Percentiles rank a stretch among this genome's conserved stretches.
These are phyloP conservation scores for Silurus glanis DNA, from an alignment of 2,113 vertebrate species.

Conservation along the genomic window DNA sequence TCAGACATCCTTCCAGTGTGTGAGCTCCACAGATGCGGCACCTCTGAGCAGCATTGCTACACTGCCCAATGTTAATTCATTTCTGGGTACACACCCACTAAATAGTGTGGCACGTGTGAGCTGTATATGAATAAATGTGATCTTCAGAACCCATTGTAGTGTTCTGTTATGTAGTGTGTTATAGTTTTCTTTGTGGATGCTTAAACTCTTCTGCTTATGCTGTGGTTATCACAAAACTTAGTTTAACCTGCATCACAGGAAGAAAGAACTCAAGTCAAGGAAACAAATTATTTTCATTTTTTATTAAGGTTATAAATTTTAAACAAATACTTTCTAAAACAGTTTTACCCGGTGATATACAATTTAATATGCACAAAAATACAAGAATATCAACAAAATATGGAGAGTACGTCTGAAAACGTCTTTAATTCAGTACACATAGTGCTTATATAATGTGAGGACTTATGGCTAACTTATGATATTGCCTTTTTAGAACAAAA, in stretches of 20 bases:
- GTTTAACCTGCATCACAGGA: neutral
- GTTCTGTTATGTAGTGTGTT: neutral
- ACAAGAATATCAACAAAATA: slow-evolving; percentile 82
- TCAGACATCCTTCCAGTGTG: neutral
- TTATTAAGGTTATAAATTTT: slow-evolving; percentile 95
- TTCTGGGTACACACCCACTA: neutral
- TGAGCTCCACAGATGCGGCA: neutral
- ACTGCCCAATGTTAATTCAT: slow-evolving; percentile 1
- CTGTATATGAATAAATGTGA: neutral
- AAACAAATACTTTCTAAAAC: slow-evolving; percentile 87
- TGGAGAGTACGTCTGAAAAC: slow-evolving; percentile 79
- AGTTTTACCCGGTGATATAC: slow-evolving; percentile 93
- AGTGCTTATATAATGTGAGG: slow-evolving; percentile 79
- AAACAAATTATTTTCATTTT: slow-evolving; percentile 64
- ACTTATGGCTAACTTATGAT: slow-evolving; percentile 73
- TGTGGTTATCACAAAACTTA: neutral
- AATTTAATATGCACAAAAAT: slow-evolving; percentile 88
- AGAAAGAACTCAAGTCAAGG: slow-evolving; percentile 24
- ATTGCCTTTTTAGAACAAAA: slow-evolving; percentile 95
- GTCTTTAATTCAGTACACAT: slow-evolving; percentile 82
- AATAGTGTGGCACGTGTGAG: neutral
- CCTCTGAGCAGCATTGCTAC: neutral
- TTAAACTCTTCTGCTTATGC: neutral
- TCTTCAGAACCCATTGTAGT: neutral
- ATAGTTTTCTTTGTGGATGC: neutral